Base-by-base conservation (phyloP, 2,888 invertebrate species). In the Eristalis pertinax region DNA sequence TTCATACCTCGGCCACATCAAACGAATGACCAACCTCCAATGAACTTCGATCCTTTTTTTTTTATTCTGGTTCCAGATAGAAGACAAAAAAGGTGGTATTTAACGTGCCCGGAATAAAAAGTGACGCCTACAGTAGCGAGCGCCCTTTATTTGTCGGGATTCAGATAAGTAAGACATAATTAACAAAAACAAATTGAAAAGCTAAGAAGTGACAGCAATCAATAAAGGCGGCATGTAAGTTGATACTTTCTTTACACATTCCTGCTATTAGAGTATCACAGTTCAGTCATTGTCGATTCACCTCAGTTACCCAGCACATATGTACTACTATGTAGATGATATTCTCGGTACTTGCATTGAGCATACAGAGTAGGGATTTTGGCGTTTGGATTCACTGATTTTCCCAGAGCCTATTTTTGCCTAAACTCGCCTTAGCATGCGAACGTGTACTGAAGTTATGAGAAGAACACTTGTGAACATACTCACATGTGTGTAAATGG, bases 101-200 rank as follows among this genome's bases (percentile, higher is more conserved):
- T 19, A 50, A 50, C 50, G 50, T 50, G 50, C 19, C 7, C 7
- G 8, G 50, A 50, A 50, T 50, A 50, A 50, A 19, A 50, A 50
- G 50, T 50, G 50, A 50, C 50, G 50, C 50, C 50, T 50, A 50
- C 50, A 50, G 50, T 50, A 50, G 50, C 50, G 50, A 50, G 50
- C 50, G 50, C 50, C 50, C 50, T 50, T 50, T 50, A 50, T 50
- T 50, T 50, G 50, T 50, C 50, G 50, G 50, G 50, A 50, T 19
- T 50, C 50, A 19, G 50, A 50, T 50, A 50, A 50, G 50, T 50
- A 50, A 50, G 50, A 50, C 50, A 50, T 50, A 50, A 50, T 50
- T 50, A 50, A 50, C 50, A 50, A 50, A 19, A 50, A 50, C 50
- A 50, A 50, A 50, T 50, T 50, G 50, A 50, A 50, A 50, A 50